A percentile compares a stretch with the other conserved stretches of the same genome.
Conservation (phyloP, 2,797 vertebrate genomes). For the Ibycter americanus region DNA sequence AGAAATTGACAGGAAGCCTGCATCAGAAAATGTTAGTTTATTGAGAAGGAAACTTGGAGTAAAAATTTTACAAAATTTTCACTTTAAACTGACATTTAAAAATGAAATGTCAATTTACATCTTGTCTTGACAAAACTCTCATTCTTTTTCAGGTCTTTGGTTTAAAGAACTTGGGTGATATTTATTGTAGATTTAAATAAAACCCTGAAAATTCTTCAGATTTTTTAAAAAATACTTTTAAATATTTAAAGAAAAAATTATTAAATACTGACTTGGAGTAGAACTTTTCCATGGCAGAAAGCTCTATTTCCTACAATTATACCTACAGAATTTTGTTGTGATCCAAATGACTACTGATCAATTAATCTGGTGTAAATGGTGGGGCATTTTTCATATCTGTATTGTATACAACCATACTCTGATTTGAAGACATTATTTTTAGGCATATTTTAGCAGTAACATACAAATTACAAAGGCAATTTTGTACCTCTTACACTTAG, state of each 20-base stretch:
- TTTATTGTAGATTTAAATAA: background rate
- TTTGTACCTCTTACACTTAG: background rate
- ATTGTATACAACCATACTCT: background rate
- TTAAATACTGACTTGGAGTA: background rate
- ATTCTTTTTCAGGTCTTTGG: background rate
- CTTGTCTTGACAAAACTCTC: background rate
- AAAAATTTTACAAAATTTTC: background rate
- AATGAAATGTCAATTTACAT: background rate
- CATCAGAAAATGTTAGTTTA: background rate
- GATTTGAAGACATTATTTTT: background rate
- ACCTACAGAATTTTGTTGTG: background rate
- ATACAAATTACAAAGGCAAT: background rate
- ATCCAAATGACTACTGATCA: background rate
- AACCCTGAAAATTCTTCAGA: background rate
- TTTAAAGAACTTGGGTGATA: background rate
- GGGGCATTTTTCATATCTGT: background rate
- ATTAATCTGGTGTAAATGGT: background rate
- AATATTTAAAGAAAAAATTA: background rate
- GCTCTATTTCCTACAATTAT: background rate
- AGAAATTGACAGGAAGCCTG: background rate
- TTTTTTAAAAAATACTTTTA: background rate
- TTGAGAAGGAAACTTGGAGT: background rate
- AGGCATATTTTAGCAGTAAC: background rate
- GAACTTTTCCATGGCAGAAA: background rate
- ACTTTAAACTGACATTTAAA: background rate